phyloP scores from a whole-genome alignment of 2,113 vertebrate species.

The Syrrhaptes paradoxus region DNA sequence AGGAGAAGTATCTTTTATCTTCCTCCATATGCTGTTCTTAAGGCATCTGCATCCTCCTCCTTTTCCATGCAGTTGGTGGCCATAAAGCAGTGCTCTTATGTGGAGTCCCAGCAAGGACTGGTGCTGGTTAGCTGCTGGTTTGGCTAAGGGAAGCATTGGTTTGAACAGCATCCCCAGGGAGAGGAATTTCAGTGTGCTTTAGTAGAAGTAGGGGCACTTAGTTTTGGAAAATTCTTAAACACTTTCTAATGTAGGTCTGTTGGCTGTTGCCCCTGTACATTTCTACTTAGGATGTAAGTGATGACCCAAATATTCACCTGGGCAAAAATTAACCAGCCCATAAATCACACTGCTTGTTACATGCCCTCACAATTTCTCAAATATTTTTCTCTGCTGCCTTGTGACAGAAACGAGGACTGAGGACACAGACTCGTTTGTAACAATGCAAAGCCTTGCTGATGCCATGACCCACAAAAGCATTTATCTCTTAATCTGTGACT shows the following conservation, averaged over 20 bases:
- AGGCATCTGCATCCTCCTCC: not conserved
- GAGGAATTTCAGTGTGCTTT: not conserved
- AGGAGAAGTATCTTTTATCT: not conserved
- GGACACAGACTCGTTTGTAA: rapidly evolving
- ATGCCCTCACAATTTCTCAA: not conserved
- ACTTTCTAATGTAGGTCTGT: not conserved
- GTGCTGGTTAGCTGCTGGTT: not conserved
- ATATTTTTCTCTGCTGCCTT: not conserved
- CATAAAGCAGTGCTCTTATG: not conserved
- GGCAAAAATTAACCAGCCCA: not conserved
- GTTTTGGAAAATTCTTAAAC: not conserved
- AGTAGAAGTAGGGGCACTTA: not conserved
- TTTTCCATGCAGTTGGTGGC: not conserved
- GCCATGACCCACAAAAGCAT: not conserved
- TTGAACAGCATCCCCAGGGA: not conserved
- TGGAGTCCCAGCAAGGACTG: not conserved
- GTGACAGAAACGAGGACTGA: not conserved
- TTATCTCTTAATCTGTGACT: not conserved
- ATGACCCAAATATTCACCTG: not conserved
- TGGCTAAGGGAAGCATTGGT: not conserved
- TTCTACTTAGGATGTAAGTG: not conserved
- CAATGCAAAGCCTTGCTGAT: not conserved
- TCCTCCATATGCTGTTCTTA: not conserved
- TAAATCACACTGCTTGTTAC: not conserved
- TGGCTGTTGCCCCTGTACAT: not conserved